phyloP scores from a whole-genome alignment of 2,888 invertebrate genomes.

The Drosophila paramelanica region DNA sequence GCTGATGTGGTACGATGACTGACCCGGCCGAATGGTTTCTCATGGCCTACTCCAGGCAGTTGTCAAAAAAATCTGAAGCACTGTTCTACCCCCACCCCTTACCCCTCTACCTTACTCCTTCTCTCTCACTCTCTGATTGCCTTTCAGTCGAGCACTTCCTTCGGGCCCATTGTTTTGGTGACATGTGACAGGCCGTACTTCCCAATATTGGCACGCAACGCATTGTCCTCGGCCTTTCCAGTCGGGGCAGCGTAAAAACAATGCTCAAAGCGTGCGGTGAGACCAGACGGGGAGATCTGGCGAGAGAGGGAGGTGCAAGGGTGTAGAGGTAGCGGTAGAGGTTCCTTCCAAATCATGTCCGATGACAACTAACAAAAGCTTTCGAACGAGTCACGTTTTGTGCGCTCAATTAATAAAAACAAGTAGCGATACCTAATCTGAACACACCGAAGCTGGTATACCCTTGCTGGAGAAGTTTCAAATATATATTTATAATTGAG shows the following conservation, averaged over 20 bases:
- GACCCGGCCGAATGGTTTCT: conserved; percentile 5
- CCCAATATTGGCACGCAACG: conserved; percentile 63
- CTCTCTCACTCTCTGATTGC: conserved; percentile 24
- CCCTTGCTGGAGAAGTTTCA: conserved; percentile 5
- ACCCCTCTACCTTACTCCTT: not conserved
- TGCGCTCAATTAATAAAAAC: conserved; percentile 61
- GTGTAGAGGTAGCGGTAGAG: conserved; percentile 3
- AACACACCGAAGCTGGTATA: conserved; percentile 16
- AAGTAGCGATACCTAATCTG: not conserved
- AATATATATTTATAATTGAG: too few relatives aligned
- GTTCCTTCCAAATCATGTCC: conserved; percentile 43
- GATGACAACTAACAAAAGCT: conserved; percentile 64
- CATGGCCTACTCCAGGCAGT: conserved; percentile 29
- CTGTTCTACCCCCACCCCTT: not conserved
- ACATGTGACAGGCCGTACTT: conserved; percentile 74
- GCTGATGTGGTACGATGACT: not conserved
- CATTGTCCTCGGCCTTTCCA: conserved; percentile 40
- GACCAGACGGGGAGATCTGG: conserved; percentile 1
- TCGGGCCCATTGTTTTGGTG: conserved; percentile 54
- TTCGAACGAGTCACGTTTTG: conserved; percentile 49
- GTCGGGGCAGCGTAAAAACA: conserved; percentile 47
- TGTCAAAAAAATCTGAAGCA: conserved; percentile 22
- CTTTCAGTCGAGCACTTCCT: conserved; percentile 56
- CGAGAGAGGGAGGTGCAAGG: not conserved
- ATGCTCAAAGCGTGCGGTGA: conserved; percentile 18